Base-by-base conservation (phyloP, 2,888 invertebrate species). In the Synanthedon vespiformis region DNA sequence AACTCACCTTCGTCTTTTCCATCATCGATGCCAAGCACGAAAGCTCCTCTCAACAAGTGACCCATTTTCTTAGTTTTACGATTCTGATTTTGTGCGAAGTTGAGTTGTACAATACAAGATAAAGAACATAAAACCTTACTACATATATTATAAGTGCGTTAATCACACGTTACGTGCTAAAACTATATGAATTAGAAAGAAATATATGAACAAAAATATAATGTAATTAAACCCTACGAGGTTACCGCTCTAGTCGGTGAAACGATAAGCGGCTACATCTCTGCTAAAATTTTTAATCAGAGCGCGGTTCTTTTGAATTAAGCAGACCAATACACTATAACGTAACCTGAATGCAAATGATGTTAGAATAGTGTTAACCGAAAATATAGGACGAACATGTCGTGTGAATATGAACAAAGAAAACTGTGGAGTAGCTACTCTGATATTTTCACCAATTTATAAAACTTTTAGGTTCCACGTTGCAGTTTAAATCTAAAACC, bases 221-320 rank as follows among this genome's bases (percentile, higher is more conserved):
- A 52, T 14, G 8, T 10, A 57, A 60, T 56, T 57, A 56, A 56
- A 56, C 50, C 53, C 61, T 55, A 61, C 58, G 55, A 56, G 62
- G 65, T 64, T 72, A 84, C 87, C 86, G 86, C 84, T 63, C 80
- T 60, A 76, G 85, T 85, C 86, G 86, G 86, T 68, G 59, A 52
- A 63, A 61, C 66, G 58, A 61, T 76, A 76, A 72, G 63, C 61
- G 86, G 82, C 87, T 87, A 87, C 87, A 87, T 87, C 69, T 85
- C 87, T 70, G 63, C 74, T 65, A 64, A 64, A 62, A 70, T 58
- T 56, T 57, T 54, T 57, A 57, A 65, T 61, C 56, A 61, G 68
- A 63, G 59, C 63, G 63, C 72, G 69, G 66, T 71, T 68, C 62
- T 58, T 64, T 63, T 57, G 62, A 70, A 74, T 72, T 75, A 77